phyloP scores from a whole-genome alignment of 2,888 invertebrate species.

The Operophtera brumata region DNA sequence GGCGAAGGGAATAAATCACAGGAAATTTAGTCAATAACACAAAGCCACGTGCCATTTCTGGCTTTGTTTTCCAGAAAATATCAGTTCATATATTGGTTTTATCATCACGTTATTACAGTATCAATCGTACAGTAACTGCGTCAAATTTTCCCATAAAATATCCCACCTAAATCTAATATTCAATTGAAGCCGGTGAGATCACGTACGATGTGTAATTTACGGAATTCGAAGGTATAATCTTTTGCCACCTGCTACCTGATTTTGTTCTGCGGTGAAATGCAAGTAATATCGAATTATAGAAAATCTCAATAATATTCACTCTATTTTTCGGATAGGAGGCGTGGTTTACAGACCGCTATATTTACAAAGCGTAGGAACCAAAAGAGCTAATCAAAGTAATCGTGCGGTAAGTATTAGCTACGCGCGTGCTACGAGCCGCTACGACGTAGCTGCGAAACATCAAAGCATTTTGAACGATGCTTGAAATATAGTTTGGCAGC shows the following conservation, averaged over 20 bases:
- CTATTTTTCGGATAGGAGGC: not conserved
- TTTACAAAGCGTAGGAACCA: not conserved
- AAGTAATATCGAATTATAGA: conserved; percentile 3
- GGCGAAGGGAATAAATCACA: not conserved
- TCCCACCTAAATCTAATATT: not conserved
- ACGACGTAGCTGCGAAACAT: not conserved
- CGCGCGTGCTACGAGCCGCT: not conserved
- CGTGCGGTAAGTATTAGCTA: not conserved
- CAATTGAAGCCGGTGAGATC: conserved; percentile 20
- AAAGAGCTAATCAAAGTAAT: not conserved
- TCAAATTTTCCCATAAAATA: no score
- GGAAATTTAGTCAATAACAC: not conserved
- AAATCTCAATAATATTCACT: not conserved
- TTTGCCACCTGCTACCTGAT: conserved; percentile 23
- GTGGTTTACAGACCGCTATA: not conserved
- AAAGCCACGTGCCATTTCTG: not conserved
- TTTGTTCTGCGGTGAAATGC: conserved; percentile 12
- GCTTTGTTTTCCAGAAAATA: not conserved
- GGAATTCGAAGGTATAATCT: conserved; percentile 21
- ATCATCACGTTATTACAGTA: no score
- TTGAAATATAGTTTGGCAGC: not conserved
- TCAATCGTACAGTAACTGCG: no score
- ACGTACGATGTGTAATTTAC: conserved; percentile 21
- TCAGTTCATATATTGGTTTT: not conserved
- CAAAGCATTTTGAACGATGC: not conserved